These are phyloP conservation scores for Danionella dracula DNA, from an alignment of 2,797 vertebrate species.

Conservation along the genomic window DNA sequence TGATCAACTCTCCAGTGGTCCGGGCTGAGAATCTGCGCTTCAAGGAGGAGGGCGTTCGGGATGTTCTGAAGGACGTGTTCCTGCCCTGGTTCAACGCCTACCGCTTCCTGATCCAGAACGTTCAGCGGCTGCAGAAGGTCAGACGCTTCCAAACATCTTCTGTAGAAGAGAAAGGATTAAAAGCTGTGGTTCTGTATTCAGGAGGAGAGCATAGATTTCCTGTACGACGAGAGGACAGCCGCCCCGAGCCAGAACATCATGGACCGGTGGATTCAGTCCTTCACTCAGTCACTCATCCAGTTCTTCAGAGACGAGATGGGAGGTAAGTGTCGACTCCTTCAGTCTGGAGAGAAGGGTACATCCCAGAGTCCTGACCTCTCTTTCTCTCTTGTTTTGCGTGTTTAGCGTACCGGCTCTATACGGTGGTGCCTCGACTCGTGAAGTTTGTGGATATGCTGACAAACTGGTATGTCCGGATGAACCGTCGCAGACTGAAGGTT, in stretches of 20 bases:
- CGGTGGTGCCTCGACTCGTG: slow-evolving; percentile 90
- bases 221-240: slow-evolving; percentile 82
- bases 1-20: slow-evolving; percentile 97
- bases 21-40: slow-evolving; percentile 95
- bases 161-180: no score
- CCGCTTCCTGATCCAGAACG: slow-evolving; percentile 92
- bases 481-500: slow-evolving; percentile 94
- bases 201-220: slow-evolving; percentile 81
- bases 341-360: no score
- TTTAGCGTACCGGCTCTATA: slow-evolving; percentile 88
- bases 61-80: slow-evolving; percentile 94
- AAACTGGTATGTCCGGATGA: slow-evolving; percentile 97
- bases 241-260: slow-evolving; percentile 88
- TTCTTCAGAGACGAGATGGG: slow-evolving; percentile 94
- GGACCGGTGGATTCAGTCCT: slow-evolving; percentile 96
- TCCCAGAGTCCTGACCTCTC: no score
- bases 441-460: slow-evolving; percentile 96
- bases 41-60: slow-evolving; percentile 94
- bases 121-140: slow-evolving; percentile 88
- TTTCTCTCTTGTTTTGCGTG: no score
- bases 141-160: no score
- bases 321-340: slow-evolving; percentile 75
- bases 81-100: slow-evolving; percentile 98
- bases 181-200: slow-evolving; percentile 46
- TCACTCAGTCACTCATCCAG: slow-evolving; percentile 90